phyloP scores from a whole-genome alignment of 2,888 invertebrate species.

The Scelioninae gen. 2 region DNA sequence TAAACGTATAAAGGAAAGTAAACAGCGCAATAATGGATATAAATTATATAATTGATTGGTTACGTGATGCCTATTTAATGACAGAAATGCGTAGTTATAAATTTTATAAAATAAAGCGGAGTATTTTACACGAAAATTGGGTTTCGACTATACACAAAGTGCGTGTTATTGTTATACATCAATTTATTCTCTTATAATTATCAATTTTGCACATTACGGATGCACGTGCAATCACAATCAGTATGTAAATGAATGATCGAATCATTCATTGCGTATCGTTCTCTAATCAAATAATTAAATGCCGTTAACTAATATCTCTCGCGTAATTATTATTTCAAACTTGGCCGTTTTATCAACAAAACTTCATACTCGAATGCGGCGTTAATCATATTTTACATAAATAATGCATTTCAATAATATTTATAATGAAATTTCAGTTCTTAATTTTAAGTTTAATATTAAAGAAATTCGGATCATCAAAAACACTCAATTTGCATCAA shows the following conservation, averaged over 20 bases:
- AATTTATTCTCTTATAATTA: conserved; percentile 42
- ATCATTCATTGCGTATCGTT: conserved; percentile 29
- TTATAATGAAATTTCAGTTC: too few relatives aligned
- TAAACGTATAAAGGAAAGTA: conserved; percentile 23
- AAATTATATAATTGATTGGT: conserved; percentile 34
- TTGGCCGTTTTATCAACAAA: too few relatives aligned
- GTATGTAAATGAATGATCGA: conserved; percentile 47
- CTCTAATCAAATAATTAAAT: conserved; percentile 29
- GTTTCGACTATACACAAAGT: neutral
- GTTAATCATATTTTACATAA: too few relatives aligned
- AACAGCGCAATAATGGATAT: conserved; percentile 20
- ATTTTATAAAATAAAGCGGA: conserved; percentile 10
- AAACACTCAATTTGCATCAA: too few relatives aligned
- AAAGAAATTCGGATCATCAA: too few relatives aligned
- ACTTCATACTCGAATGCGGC: too few relatives aligned
- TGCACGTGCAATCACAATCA: conserved; percentile 17
- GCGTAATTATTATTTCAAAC: conserved; percentile 18
- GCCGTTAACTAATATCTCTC: conserved; percentile 32
- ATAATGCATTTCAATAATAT: too few relatives aligned
- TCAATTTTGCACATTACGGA: conserved; percentile 22
- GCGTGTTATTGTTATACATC: conserved; percentile 26
- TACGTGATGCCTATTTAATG: conserved; percentile 35
- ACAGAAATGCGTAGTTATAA: conserved; percentile 27
- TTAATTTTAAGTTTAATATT: too few relatives aligned
- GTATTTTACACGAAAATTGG: conserved; percentile 29